These are phyloP conservation scores for Chascanopsetta lugubris DNA, from an alignment of 2,113 vertebrate genomes.

Conservation along the genomic window DNA sequence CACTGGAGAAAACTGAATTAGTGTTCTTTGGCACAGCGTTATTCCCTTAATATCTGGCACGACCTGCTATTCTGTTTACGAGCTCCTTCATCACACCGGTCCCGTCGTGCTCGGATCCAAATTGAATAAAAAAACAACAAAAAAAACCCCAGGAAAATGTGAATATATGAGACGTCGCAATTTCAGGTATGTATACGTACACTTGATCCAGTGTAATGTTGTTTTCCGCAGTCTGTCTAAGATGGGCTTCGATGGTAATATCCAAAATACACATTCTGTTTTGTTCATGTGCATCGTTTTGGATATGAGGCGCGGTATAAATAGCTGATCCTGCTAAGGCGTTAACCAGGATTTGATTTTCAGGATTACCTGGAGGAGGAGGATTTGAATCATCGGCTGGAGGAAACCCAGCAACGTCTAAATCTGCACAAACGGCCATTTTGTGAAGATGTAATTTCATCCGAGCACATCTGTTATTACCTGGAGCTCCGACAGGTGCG, in stretches of 20 bases:
- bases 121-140: conserved; percentile 36
- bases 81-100: conserved; percentile 39
- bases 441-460: conserved; percentile 33
- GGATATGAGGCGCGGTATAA: conserved; percentile 60
- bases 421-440: conserved; percentile 42
- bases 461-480: conserved; percentile 30
- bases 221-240: conserved; percentile 42
- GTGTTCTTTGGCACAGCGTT: conserved; percentile 36
- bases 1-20: conserved; percentile 25
- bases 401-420: conserved; percentile 29
- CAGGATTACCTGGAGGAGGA: conserved; percentile 52
- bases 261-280: conserved; percentile 56
- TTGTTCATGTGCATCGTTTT: conserved; percentile 51
- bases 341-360: conserved; percentile 56
- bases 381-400: conserved; percentile 47
- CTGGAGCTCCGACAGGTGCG: conserved; percentile 4
- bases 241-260: conserved; percentile 65
- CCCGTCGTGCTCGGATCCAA: conserved; percentile 25
- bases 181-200: conserved; percentile 40
- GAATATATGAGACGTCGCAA: conserved; percentile 29
- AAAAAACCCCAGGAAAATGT: no score
- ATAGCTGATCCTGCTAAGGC: conserved; percentile 62
- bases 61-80: conserved; percentile 44
- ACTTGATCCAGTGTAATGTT: conserved; percentile 61
- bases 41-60: conserved; percentile 41